Percentiles rank a stretch among this genome's conserved stretches.
Evolutionary conservation across 2,888 invertebrate genomes (phyloP).

Genomic region (Crioceris asparagi): DNA sequence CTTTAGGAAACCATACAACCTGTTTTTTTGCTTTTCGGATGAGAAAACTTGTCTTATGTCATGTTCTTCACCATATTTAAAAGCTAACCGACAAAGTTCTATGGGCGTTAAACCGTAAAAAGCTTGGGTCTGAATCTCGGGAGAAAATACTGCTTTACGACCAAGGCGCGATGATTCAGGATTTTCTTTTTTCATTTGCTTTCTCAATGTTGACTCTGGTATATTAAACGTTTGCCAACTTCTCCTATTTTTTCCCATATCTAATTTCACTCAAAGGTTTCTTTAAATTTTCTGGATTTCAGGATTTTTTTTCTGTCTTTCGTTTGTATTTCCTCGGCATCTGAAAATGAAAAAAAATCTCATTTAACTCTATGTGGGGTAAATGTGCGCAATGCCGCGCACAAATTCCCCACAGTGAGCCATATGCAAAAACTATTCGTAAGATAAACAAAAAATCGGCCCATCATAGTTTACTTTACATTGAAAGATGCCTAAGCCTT

Average conservation of each 20-base stretch:
- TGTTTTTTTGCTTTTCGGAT: too few species aligned
- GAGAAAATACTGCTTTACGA: slow-evolving; percentile 3
- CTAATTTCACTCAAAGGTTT: too few species aligned
- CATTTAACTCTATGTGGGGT: too few species aligned
- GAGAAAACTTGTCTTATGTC: background rate
- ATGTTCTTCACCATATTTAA: background rate
- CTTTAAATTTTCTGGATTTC: too few species aligned
- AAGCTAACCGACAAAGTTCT: too few species aligned
- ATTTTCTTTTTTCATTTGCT: slow-evolving; percentile 4
- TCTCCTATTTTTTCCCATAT: background rate
- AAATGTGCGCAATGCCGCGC: background rate
- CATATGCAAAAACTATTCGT: background rate
- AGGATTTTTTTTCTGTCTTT: too few species aligned
- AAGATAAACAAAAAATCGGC: background rate
- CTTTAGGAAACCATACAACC: too few species aligned
- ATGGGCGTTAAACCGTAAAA: too few species aligned
- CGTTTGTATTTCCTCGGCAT: too few species aligned
- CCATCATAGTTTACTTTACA: background rate
- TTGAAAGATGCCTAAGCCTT: background rate
- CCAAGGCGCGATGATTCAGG: slow-evolving; percentile 1
- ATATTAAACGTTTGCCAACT: background rate
- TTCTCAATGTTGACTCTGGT: slow-evolving; percentile 3
- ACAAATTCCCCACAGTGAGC: background rate
- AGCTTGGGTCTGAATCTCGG: background rate
- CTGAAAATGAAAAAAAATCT: too few species aligned